Base-by-base conservation (phyloP, 2,797 vertebrate genomes). In the Delichon dasypus region DNA sequence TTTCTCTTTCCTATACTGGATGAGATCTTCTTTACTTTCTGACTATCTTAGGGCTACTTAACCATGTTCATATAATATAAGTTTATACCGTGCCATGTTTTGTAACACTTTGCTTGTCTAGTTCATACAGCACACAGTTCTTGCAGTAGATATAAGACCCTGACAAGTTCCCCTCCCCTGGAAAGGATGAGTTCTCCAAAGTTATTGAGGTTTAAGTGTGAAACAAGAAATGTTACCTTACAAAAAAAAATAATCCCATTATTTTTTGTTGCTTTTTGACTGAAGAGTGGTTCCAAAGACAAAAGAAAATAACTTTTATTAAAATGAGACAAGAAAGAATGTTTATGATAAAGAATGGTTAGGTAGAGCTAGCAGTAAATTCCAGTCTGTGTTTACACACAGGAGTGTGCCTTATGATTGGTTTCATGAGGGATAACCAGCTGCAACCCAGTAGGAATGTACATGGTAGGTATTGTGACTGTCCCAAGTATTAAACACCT, bases 201-300 rank as follows among this genome's bases (percentile, higher is more conserved):
- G n/a, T 92, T 67, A 30, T 51, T 68, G 51, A 80, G 53, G 12
- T 95, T 78, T 93, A 62, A 54, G 9, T 68, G 61, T 78, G 64
- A 91, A 84, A 48, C 26, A 70, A 73, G 53, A 84, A 90, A 89
- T 34, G 19, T n/a, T 85, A 38, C 40, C 34, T 70, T 44, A 57
- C 8, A 50, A 65, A 79, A 64, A 64, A 78, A 78, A 94, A 45
- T 4, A 74, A 68, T 65, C 4, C 30, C 26, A 72, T 61, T 79
- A 70, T 96, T 94, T 95, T 92, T 34, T 55, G 54, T 45, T 90
- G 29, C 13, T 67, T 80, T 90, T 94, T 88, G 47, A 70, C 40
- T 22, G 70, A 94, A 85, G 94, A 5, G 6, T 29, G 91, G 21
- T 79, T 88, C 32, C n/a, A 79, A 76, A 89, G 66, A 38, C 32